Conservation (phyloP, 1,140 invertebrate genomes). For the Goniozus legneri region DNA sequence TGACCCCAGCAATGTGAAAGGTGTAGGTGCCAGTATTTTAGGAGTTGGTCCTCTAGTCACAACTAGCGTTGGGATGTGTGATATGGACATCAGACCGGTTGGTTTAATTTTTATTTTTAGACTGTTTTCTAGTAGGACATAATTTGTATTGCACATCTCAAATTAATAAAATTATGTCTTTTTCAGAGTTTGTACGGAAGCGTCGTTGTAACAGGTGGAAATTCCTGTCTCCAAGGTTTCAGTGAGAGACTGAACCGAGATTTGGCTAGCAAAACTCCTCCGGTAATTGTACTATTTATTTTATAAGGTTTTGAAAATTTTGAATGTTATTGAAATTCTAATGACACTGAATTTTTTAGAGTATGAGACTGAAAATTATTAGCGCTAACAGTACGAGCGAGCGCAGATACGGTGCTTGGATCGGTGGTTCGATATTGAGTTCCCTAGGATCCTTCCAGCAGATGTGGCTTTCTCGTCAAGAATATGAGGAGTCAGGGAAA, state of each 20-base stretch:
- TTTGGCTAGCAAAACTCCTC: conserved; percentile 78
- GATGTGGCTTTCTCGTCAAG: conserved; percentile 96
- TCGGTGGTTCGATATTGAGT: conserved; percentile 92
- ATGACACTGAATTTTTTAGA: conserved; percentile 51
- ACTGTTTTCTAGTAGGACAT: background rate
- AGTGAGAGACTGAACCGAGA: conserved; percentile 82
- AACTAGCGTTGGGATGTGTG: conserved; percentile 89
- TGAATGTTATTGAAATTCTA: background rate
- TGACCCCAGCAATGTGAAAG: conserved; percentile 64
- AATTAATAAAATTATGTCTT: background rate
- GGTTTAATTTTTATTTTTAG: conserved; percentile 48
- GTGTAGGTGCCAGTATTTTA: conserved; percentile 62
- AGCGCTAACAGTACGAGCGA: conserved; percentile 80
- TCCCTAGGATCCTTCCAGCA: conserved; percentile 95
- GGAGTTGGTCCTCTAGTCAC: conserved; percentile 72
- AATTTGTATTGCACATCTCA: background rate
- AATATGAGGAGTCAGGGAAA: conserved; percentile 93
- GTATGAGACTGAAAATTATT: conserved; percentile 83
- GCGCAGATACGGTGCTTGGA: conserved; percentile 90
- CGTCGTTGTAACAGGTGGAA: conserved; percentile 88
- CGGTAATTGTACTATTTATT: conserved; percentile 52
- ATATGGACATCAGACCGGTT: conserved; percentile 88
- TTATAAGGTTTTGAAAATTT: too few species aligned
- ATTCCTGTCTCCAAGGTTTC: conserved; percentile 76
- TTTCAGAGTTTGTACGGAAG: conserved; percentile 71